Evolutionary conservation across 2,797 vertebrate genomes (phyloP).

Genomic region (Pantherophis alleghaniensis): DNA sequence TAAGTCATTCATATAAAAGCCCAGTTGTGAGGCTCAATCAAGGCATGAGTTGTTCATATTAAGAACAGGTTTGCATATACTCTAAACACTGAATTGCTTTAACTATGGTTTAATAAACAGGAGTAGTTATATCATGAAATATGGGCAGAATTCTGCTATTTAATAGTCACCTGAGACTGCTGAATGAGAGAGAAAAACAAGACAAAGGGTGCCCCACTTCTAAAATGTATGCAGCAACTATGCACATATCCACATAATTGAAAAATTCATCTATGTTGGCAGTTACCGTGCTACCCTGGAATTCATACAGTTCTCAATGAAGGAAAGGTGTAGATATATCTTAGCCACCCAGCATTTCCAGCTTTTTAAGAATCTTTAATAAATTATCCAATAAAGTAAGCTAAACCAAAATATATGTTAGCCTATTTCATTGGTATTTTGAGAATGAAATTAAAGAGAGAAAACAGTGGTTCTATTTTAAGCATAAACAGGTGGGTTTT

Average conservation of each 20-base stretch:
- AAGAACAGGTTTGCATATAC: background rate
- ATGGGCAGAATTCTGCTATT: background rate
- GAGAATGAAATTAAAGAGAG: slow-evolving; percentile 7
- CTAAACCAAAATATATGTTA: slow-evolving; percentile 15
- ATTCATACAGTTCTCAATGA: slow-evolving; percentile 11
- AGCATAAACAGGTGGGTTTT: background rate
- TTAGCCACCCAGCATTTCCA: background rate
- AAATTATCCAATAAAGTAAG: background rate
- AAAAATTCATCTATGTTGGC: background rate
- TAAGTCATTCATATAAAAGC: background rate
- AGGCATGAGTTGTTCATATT: background rate
- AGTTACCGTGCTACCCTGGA: background rate
- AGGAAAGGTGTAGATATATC: background rate
- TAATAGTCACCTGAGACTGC: background rate
- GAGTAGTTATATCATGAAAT: background rate
- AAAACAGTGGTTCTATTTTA: background rate
- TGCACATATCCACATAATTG: background rate
- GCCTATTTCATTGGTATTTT: background rate
- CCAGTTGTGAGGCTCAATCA: background rate
- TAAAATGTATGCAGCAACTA: background rate
- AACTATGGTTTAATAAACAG: background rate
- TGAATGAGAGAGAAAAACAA: background rate
- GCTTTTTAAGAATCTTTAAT: background rate
- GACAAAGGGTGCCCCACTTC: background rate
- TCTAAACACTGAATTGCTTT: background rate